Conservation (phyloP, 1,140 invertebrate species). For the Hycleus phaleratus region DNA sequence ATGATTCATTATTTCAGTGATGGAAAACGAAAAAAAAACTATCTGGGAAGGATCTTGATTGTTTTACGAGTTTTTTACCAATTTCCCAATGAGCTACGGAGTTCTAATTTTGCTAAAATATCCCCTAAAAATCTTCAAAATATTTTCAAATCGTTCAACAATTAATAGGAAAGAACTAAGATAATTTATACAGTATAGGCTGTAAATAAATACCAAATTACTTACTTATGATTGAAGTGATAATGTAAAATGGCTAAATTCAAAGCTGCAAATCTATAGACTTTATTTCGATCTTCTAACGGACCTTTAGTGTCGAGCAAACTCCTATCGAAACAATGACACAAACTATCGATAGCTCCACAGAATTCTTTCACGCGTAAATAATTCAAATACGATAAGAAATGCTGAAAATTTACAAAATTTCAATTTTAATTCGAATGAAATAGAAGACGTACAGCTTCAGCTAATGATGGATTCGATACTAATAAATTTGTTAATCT, state of each 20-base stretch:
- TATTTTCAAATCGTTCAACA: too few relatives aligned
- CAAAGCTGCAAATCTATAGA: conserved; percentile 79
- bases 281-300: conserved; percentile 60
- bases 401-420: conserved; percentile 60
- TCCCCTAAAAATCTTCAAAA: too few relatives aligned
- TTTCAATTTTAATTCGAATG: neutral
- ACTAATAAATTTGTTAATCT: conserved; percentile 69
- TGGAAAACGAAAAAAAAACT: too few relatives aligned
- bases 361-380: conserved; percentile 80
- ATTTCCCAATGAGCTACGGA: too few relatives aligned
- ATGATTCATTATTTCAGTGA: too few relatives aligned
- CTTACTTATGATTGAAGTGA: conserved; percentile 76
- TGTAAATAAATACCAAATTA: conserved; percentile 5
- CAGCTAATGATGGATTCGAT: conserved; percentile 73
- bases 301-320: conserved; percentile 39
- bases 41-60: too few relatives aligned
- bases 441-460: conserved; percentile 55
- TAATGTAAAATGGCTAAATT: conserved; percentile 83
- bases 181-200: too few relatives aligned
- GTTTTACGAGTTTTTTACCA: too few relatives aligned
- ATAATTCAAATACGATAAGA: conserved; percentile 84
- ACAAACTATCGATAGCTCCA: conserved; percentile 73
- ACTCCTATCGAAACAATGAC: conserved; percentile 77
- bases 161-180: too few relatives aligned
- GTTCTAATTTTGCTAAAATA: too few relatives aligned